A percentile compares a stretch with the other conserved stretches of the same genome.
Evolutionary conservation across 2,888 invertebrate genomes (phyloP).

Genomic region (Dasysyrphus albostriatus): DNA sequence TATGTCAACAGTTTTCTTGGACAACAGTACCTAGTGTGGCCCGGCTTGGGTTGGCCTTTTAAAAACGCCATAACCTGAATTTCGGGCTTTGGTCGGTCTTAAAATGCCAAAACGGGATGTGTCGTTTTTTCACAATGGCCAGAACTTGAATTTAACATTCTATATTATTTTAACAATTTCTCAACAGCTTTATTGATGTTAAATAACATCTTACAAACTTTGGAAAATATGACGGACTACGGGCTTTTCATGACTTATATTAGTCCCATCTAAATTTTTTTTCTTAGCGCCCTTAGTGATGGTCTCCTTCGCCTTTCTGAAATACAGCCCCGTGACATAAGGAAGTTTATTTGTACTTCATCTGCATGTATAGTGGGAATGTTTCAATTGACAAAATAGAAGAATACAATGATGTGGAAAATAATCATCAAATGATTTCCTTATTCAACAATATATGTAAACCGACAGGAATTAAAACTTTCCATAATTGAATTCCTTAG

Average conservation of each 20-base stretch:
- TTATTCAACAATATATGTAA: neutral
- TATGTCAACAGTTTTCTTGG: no score
- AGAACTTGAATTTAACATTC: no score
- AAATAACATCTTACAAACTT: no score
- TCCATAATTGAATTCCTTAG: neutral
- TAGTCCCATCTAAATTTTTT: neutral
- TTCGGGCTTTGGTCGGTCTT: no score
- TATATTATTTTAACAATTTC: no score
- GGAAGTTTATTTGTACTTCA: constrained; percentile 26
- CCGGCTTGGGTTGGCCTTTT: no score
- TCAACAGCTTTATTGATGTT: no score
- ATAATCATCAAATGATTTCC: neutral
- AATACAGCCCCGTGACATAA: neutral
- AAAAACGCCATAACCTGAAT: no score
- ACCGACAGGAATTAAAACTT: neutral
- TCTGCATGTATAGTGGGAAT: constrained; percentile 39
- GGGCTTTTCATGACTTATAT: neutral
- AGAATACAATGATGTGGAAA: constrained; percentile 36
- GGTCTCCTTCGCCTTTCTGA: neutral
- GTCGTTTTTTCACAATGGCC: no score
- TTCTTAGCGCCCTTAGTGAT: neutral
- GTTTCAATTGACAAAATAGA: neutral
- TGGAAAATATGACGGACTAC: no score
- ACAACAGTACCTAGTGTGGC: no score
- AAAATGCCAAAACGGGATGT: no score